Base-by-base conservation (phyloP, 1,140 invertebrate genomes). In the Ostrea denselamellosa region DNA sequence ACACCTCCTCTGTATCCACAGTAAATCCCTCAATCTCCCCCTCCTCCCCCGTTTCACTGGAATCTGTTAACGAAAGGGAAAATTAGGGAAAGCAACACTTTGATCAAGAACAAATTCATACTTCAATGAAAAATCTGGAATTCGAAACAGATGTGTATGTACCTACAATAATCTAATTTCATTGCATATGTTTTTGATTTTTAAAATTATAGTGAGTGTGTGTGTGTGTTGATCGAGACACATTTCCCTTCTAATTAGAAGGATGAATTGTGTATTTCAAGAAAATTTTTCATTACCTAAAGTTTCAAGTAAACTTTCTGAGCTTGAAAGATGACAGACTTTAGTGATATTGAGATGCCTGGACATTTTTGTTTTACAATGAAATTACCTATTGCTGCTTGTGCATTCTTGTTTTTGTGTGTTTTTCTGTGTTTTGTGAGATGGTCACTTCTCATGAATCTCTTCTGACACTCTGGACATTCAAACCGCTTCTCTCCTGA, bases 401-500 rank as follows among this genome's bases (percentile, higher is more conserved):
- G 28, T 4, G 25, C 44, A 58, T 86, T 85, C 84, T 93, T 93
- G 82, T 91, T 92, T 22, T 90, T 88, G 85, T 95, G 94, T 10
- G 94, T 95, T 97, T 93, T 93, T 81, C 92, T 93, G 87, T 95
- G 95, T 90, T 95, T 95, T 17, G 93, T 93, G 56, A 95, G 85
- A 85, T 95, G 95, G 71, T 95, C 95, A 89, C 94, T 98, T 85
- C 98, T 96, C 98, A 99, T 99, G 95, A 99, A 99, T 86, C 97
- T 96, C 90, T 98, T 97, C 86, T 96, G 96, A 93, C 98, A 99
- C 34, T 98, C 96, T 14, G 95, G 93, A 93, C 98, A 99, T 7
- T 96, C 97, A 95, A 99, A 99, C 93, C 98, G 98, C 95, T 99
- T 99, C 94, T 99, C 98, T 10, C 98, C 98, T 0, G 97, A 97